phyloP scores from a whole-genome alignment of 2,113 vertebrate genomes.

The Paramisgurnus dabryanus region DNA sequence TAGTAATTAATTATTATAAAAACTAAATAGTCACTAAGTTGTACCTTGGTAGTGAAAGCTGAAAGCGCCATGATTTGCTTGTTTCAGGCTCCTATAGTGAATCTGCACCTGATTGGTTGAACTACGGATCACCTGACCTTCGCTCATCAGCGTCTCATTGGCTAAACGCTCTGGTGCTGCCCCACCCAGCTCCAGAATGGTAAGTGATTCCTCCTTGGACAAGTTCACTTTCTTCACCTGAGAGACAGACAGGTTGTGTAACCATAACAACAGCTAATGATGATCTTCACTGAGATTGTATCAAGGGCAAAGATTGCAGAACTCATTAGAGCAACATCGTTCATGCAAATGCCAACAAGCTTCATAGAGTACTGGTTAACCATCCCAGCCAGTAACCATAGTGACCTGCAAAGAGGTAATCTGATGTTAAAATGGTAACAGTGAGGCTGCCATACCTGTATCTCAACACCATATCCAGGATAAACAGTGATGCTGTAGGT shows the following conservation, averaged over 20 bases:
- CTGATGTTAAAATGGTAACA: background rate
- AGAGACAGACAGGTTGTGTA: background rate
- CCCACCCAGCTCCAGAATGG: conserved; percentile 80
- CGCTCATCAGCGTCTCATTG: conserved; percentile 87
- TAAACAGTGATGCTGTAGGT: conserved; percentile 89
- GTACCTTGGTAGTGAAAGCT: conserved; percentile 90
- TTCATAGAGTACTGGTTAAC: background rate
- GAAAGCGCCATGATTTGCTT: conserved; percentile 81
- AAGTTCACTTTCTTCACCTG: conserved; percentile 88
- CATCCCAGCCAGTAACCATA: background rate
- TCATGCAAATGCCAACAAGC: conserved; percentile 18
- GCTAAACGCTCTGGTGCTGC: conserved; percentile 79
- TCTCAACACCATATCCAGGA: conserved; percentile 86
- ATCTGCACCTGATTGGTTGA: conserved; percentile 87
- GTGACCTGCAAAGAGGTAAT: background rate
- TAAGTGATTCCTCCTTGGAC: conserved; percentile 85
- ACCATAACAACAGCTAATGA: conserved; percentile 4
- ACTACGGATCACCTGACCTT: conserved; percentile 90
- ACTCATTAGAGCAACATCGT: conserved; percentile 2
- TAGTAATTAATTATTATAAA: background rate
- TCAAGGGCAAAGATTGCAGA: conserved; percentile 8
- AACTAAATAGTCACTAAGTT: background rate
- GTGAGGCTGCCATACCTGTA: conserved; percentile 74
- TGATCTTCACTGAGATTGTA: conserved; percentile 1
- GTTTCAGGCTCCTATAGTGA: conserved; percentile 83